Conservation (phyloP, 2,888 invertebrate species). For the Seira sanloemensis region DNA sequence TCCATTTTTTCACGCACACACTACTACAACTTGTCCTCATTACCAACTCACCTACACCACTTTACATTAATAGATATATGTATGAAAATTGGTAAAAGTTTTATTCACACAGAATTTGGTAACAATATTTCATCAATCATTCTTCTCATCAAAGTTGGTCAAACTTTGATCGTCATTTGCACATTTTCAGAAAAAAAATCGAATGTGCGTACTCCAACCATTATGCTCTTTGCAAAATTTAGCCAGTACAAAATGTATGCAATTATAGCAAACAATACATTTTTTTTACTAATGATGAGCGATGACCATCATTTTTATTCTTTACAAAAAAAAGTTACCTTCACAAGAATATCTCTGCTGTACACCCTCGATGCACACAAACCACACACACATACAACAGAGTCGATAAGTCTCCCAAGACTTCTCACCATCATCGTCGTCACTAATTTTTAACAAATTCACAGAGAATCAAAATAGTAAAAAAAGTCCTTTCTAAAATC, state of each 20-base stretch:
- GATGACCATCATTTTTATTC: constrained; percentile 7
- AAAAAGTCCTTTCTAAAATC: constrained; percentile 8
- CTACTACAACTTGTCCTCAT: too few species aligned
- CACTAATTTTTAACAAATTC: constrained; percentile 6
- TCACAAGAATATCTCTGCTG: background rate
- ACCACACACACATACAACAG: background rate
- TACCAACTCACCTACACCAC: too few species aligned
- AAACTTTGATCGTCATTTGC: background rate
- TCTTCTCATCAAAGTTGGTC: background rate
- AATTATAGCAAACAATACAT: constrained; percentile 11
- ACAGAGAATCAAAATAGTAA: constrained; percentile 2
- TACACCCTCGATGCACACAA: background rate
- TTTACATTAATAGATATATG: too few species aligned
- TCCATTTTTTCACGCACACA: too few species aligned
- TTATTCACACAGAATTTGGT: background rate
- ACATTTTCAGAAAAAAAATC: background rate
- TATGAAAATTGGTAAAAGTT: too few species aligned
- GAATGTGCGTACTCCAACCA: background rate
- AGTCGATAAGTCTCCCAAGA: background rate
- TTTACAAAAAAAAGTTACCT: background rate
- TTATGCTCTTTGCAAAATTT: background rate
- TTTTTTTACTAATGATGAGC: constrained; percentile 5
- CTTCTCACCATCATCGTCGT: background rate
- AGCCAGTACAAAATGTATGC: background rate
- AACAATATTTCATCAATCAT: constrained; percentile 4